phyloP scores from a whole-genome alignment of 2,797 vertebrate species.

The Sebastes taczanowskii region DNA sequence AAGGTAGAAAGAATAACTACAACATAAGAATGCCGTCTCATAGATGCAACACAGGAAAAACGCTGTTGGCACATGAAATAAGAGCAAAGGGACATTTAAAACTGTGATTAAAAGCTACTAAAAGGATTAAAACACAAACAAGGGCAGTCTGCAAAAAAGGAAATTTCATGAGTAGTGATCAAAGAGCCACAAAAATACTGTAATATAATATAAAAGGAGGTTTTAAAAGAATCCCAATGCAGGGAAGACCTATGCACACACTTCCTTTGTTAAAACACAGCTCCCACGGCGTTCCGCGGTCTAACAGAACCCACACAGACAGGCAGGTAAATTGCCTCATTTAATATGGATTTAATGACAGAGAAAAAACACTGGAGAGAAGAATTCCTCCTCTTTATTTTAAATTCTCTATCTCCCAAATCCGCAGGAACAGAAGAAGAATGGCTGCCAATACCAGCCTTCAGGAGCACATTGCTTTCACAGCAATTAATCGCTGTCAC shows the following conservation, averaged over 20 bases:
- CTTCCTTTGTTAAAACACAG: neutral
- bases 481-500: constrained; percentile 79
- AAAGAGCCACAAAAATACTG: constrained; percentile 11
- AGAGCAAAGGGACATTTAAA: constrained; percentile 5
- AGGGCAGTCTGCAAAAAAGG: neutral
- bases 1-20: neutral
- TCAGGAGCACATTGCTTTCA: constrained; percentile 70
- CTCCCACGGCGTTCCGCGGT: neutral
- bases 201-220: neutral
- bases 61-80: neutral
- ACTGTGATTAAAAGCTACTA: constrained; percentile 6
- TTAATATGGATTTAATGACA: constrained; percentile 19
- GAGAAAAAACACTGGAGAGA: too few relatives aligned
- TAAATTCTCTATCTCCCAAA: constrained; percentile 18
- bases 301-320: neutral
- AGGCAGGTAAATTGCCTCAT: constrained; percentile 12
- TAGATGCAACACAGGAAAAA: neutral
- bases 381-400: too few relatives aligned
- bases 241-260: neutral
- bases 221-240: constrained; percentile 7
- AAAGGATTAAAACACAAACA: constrained; percentile 8
- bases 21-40: neutral
- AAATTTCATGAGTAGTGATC: constrained; percentile 5
- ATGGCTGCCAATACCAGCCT: constrained; percentile 54
- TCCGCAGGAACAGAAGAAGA: constrained; percentile 42